Percentiles rank a stretch among this genome's conserved stretches.
Conservation (phyloP, 64 coral and sea anemone species). For the Montipora cactus region DNA sequence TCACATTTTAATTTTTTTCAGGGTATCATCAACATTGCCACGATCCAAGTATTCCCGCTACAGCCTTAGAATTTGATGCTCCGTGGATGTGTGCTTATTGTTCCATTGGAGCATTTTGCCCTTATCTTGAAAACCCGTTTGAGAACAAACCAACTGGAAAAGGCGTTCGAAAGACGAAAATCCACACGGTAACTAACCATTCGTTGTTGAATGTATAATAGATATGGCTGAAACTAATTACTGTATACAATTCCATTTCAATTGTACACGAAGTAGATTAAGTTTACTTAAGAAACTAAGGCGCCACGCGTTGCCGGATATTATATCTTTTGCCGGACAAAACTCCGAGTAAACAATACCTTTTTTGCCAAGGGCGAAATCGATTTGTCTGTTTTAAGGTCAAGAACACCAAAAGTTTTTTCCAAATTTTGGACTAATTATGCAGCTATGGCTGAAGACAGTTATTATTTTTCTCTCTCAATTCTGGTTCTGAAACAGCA, state of each 20-base stretch:
- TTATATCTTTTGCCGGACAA: constrained; percentile 7
- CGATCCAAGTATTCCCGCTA: constrained; percentile 58
- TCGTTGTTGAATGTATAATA: neutral
- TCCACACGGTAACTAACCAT: constrained; percentile 50
- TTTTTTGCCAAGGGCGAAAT: neutral
- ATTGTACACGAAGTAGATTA: neutral
- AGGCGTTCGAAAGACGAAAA: constrained; percentile 46
- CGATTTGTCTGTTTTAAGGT: neutral
- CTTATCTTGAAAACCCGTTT: constrained; percentile 74
- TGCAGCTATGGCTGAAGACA: too few species aligned
- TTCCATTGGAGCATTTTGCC: constrained; percentile 77
- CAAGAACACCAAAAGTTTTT: neutral
- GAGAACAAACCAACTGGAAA: constrained; percentile 57
- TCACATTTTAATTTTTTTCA: constrained; percentile 9
- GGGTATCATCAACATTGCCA: constrained; percentile 79
- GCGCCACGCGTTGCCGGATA: neutral
- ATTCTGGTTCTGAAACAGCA: neutral
- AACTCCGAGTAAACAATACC: neutral
- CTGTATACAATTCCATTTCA: neutral
- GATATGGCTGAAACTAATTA: neutral
- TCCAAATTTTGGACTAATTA: too few species aligned
- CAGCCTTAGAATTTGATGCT: constrained; percentile 65
- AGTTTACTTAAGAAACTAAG: constrained; percentile 18
- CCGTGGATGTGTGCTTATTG: constrained; percentile 83
- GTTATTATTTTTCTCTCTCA: neutral